Percentiles rank a stretch among this genome's conserved stretches.
Conservation (phyloP, 2,113 vertebrate species). For the Plestiodon gilberti region DNA sequence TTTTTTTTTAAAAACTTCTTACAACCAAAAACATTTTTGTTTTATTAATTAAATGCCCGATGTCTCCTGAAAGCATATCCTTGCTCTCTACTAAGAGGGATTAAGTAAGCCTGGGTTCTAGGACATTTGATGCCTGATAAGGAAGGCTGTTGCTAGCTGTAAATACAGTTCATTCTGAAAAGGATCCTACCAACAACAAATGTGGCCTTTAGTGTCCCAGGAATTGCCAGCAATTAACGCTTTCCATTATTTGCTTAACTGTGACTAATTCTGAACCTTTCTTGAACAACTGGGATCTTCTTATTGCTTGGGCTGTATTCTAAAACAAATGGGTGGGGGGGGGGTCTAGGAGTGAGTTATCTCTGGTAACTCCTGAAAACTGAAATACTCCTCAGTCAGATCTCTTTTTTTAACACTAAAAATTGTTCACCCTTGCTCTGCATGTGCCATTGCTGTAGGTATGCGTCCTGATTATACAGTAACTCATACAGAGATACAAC, state of each 20-base stretch:
- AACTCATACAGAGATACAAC: neutral
- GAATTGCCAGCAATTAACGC: constrained; percentile 68
- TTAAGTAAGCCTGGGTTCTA: constrained; percentile 72
- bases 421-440: neutral
- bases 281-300: constrained; percentile 45
- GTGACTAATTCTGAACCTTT: constrained; percentile 60
- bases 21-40: neutral
- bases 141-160: constrained; percentile 73
- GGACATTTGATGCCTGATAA: constrained; percentile 74
- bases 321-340: neutral
- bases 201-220: constrained; percentile 58
- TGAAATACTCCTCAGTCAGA: no score
- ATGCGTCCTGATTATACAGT: neutral
- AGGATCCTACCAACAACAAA: constrained; percentile 51
- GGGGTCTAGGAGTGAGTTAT: no score
- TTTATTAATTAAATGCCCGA: constrained; percentile 28
- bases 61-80: constrained; percentile 39
- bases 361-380: no score
- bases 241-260: constrained; percentile 71
- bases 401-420: no score
- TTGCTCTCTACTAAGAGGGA: constrained; percentile 73
- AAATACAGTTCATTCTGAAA: constrained; percentile 71
- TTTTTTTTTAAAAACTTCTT: neutral
- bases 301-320: constrained; percentile 38
- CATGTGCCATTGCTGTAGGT: neutral